Percentiles rank a stretch among this genome's conserved stretches.
Conservation (phyloP, 2,888 invertebrate species). For the Fissipunctia ypsillon region DNA sequence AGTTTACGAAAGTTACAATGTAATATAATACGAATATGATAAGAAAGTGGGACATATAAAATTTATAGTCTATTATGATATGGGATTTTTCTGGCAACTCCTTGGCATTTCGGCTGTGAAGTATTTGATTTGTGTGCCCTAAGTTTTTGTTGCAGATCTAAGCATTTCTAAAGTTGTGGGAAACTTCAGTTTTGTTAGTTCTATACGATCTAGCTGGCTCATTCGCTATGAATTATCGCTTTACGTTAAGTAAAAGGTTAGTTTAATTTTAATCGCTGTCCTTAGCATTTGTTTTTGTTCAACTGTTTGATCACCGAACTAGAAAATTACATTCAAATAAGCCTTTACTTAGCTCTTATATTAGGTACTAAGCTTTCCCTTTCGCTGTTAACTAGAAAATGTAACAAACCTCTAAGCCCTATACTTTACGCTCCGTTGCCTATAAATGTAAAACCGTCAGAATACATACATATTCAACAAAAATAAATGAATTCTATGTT, state of each 20-base stretch:
- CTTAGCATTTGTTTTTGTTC: no score
- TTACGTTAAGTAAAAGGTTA: not conserved
- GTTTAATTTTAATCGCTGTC: not conserved
- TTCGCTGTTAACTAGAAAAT: constrained; percentile 33
- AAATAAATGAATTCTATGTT: constrained; percentile 64
- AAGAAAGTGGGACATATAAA: constrained; percentile 58
- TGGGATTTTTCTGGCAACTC: constrained; percentile 54
- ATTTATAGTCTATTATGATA: constrained; percentile 66
- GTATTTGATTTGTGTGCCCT: constrained; percentile 58
- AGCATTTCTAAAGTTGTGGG: constrained; percentile 36
- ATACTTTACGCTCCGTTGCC: not conserved
- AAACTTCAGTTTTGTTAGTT: constrained; percentile 19
- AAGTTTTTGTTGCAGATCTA: constrained; percentile 42
- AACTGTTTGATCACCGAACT: not conserved
- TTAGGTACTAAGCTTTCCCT: not conserved
- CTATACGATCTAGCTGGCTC: not conserved
- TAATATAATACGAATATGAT: constrained; percentile 49
- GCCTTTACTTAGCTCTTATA: not conserved
- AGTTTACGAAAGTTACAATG: constrained; percentile 37
- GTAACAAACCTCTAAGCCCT: constrained; percentile 30
- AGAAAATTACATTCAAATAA: constrained; percentile 26
- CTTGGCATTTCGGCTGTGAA: constrained; percentile 39
- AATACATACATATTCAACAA: constrained; percentile 55
- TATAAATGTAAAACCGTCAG: constrained; percentile 39
- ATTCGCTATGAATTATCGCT: not conserved